A percentile compares a stretch with the other conserved stretches of the same genome.
Conservation (phyloP, 2,113 vertebrate genomes). For the Notothenia rossii region DNA sequence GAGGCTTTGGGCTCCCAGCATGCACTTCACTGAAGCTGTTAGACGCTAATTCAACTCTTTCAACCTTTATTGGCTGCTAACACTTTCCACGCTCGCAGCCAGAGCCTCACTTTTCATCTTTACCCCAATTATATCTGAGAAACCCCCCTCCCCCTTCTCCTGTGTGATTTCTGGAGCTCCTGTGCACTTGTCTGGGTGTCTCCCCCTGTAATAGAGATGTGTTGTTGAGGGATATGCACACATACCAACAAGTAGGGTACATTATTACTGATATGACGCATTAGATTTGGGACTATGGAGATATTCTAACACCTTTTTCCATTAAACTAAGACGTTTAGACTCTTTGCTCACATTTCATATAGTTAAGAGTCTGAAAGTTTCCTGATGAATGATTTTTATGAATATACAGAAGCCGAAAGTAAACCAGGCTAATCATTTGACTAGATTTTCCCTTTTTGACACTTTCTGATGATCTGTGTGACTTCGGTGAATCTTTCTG, state of each 20-base stretch:
- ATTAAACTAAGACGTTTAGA: too few relatives aligned
- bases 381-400: too few relatives aligned
- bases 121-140: constrained; percentile 62
- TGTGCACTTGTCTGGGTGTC: neutral
- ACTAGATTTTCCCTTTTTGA: too few relatives aligned
- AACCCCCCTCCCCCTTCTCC: constrained; percentile 36
- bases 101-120: constrained; percentile 67
- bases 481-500: too few relatives aligned
- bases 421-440: too few relatives aligned
- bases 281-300: neutral
- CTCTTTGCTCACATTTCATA: neutral
- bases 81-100: constrained; percentile 70
- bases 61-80: constrained; percentile 83
- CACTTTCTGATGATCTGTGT: too few relatives aligned
- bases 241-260: too few relatives aligned
- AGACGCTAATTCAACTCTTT: constrained; percentile 75
- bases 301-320: too few relatives aligned
- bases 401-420: too few relatives aligned
- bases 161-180: constrained; percentile 27
- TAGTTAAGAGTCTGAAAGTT: too few relatives aligned
- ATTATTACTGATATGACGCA: neutral
- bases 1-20: constrained; percentile 60
- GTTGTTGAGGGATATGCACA: neutral
- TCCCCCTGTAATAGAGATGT: neutral
- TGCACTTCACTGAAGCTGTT: constrained; percentile 60